Percentiles rank a stretch among this genome's conserved stretches.
These are phyloP conservation scores for Neodon shergylaensis DNA, from an alignment of 2,113 vertebrate species.

Conservation along the genomic window DNA sequence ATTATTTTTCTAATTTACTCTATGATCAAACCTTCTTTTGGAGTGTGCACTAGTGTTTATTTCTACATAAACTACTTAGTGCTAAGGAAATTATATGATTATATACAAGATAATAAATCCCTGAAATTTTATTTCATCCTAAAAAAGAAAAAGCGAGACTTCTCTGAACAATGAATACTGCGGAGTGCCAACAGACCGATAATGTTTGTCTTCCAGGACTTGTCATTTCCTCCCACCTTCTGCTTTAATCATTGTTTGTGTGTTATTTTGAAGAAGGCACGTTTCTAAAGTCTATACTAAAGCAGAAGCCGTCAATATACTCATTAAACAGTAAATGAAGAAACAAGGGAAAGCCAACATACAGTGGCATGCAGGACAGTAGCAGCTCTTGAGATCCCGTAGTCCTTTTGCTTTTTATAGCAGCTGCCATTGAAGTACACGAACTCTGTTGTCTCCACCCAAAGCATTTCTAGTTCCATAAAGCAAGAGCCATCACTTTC, in stretches of 20 bases:
- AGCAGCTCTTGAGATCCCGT: background rate
- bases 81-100: background rate
- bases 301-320: slow-evolving; percentile 13
- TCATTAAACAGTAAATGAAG: background rate
- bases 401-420: slow-evolving; percentile 8
- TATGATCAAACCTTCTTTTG: slow-evolving; percentile 89
- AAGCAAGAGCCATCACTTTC: background rate
- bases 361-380: background rate
- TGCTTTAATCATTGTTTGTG: slow-evolving; percentile 51
- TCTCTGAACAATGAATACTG: background rate
- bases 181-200: background rate
- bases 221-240: background rate
- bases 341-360: background rate
- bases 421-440: background rate
- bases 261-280: slow-evolving; percentile 37
- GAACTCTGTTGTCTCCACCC: background rate
- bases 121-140: background rate
- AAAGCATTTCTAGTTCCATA: slow-evolving; percentile 27
- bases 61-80: slow-evolving; percentile 78
- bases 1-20: slow-evolving; percentile 93
- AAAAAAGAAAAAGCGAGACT: background rate
- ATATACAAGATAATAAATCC: slow-evolving; percentile 32
- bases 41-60: slow-evolving; percentile 86
- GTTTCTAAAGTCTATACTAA: background rate
- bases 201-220: background rate